Evolutionary conservation across 2,888 invertebrate species (phyloP), one percentile per base, ranked within the genome.

Genomic region (Drosophila infuscata): DNA sequence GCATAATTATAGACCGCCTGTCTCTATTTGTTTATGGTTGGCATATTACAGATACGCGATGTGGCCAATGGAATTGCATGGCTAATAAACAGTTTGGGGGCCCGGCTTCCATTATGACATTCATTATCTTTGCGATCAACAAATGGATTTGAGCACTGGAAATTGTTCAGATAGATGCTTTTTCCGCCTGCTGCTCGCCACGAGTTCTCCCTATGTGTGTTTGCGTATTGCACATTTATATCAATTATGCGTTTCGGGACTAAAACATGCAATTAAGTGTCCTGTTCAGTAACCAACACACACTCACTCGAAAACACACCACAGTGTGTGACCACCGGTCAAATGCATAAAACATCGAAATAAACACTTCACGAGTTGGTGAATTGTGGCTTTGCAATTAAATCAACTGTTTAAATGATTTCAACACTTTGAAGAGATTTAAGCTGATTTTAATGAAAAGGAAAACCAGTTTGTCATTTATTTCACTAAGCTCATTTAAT

Each of bases 1-100:
- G 35, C 71, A 84, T 81, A 88, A 88, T 84, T 88, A 78, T 69
- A 61, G 72, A n/a, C n/a, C n/a, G n/a, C n/a, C n/a, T n/a, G n/a
- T n/a, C n/a, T n/a, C n/a, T n/a, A n/a, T n/a, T n/a, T n/a, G n/a
- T n/a, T n/a, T n/a, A n/a, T n/a, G n/a, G n/a, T n/a, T n/a, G n/a
- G n/a, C n/a, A n/a, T n/a, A n/a, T n/a, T n/a, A 62, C 75, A 59
- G 70, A 82, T 70, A 70, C 80, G 71, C 70, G 68, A 73, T 71
- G 70, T 67, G 61, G 74, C 48, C 30, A 29, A 15, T 25, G 43
- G 41, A 56, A 70, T 69, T 56, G 67, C 62, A 68, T 74, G 69
- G 67, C 83, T 78, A 81, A 86, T 86, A 70, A 83, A 80, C 83
- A 72, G 86, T 76, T 73, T 63, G 49, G 11, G 41, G 36, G 57